Base-by-base conservation (phyloP, 2,797 vertebrate genomes). In the Clarias platycephalus region DNA sequence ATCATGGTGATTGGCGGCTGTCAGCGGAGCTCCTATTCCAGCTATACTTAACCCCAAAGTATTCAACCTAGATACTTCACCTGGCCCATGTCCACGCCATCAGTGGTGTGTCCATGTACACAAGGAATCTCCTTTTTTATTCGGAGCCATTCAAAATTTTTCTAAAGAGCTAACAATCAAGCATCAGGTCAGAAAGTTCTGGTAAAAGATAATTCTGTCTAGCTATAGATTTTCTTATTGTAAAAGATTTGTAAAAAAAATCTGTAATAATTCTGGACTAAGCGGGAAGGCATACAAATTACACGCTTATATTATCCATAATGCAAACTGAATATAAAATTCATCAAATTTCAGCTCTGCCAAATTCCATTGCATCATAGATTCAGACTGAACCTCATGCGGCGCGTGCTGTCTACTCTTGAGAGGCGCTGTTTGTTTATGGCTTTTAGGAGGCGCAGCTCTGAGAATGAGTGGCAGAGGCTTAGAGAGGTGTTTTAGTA, bases 1-100 rank as follows among this genome's bases (percentile, higher is more conserved):
- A 85, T 90, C 89, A 86, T 13, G 2, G 31, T 90, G 90, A 91
- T 89, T 90, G 91, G 87, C 90, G 87, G 80, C 88, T 91, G 91
- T 92, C 90, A 90, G 70, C 72, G 57, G 74, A 79, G 87, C 77
- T 67, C 83, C 86, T 80, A 84, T 83, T 85, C 79, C 75, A 71
- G 72, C 74, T 84, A 66, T 79, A 70, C 70, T 86, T 84, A 66
- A 86, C 82, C 75, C 83, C 76, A 70, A 87, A 82, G 82, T 84
- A 87, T 84, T 84, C 77, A 74, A 40, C 79, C 74, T 40, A 31
- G 26, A 81, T 83, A 80, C 85, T 85, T 90, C 85, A 87, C 85
- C 85, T 80, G 68, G 37, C 79, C 49, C 58, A 24, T 79, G 82
- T 71, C 53, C 26, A 10, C 53, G n/a, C 40, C 71, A 66, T 72